Evolutionary conservation across 2,113 vertebrate species (phyloP), one percentile per base, ranked within the genome.

Genomic region (Orthonyx spaldingii): DNA sequence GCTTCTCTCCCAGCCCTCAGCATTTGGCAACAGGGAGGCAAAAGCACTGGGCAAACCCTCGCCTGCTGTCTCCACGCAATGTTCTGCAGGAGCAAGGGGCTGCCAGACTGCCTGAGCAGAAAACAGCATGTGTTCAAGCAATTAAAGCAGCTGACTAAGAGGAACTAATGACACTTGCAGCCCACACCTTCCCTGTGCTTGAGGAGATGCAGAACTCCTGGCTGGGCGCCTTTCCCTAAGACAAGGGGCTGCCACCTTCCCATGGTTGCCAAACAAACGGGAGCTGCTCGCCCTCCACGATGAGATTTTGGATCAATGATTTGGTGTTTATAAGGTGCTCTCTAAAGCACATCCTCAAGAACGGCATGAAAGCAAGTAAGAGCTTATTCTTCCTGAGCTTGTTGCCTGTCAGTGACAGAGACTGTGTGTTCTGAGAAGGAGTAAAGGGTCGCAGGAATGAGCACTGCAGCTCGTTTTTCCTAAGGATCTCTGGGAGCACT

Each of bases 251-350:
- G 49, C 14, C 50, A 76, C 49, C 24, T 69, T 75, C 50, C 53
- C 2, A 0, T 0, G 1, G 23, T 37, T 91, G 50, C 41, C 6
- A 7, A 93, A 21, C 13, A 20, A 33, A 10, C 1, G 1, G 53
- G 59, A 72, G 32, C 50, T 46, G 49, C 77, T 68, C 0, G 0
- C 26, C 37, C 35, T 81, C 19, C 17, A 13, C 0, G 0, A 3
- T 44, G 55, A 66, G 42, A 12, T 39, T 65, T 30, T 46, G 47
- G 61, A 55, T 35, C 15, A 21, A 64, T 39, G 41, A 16, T 77
- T 46, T 88, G 37, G 10, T 10, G 35, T 63, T 47, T 63, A 33
- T 60, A 42, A 64, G 3, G 1, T 11, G 13, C 7, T 78, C 16
- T 70, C 28, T 72, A 37, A 90, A 72, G 6, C 24, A 32, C 9